Percentiles rank a stretch among this genome's conserved stretches.
phyloP scores from a whole-genome alignment of 2,888 invertebrate species.

The Zaprionus bogoriensis region DNA sequence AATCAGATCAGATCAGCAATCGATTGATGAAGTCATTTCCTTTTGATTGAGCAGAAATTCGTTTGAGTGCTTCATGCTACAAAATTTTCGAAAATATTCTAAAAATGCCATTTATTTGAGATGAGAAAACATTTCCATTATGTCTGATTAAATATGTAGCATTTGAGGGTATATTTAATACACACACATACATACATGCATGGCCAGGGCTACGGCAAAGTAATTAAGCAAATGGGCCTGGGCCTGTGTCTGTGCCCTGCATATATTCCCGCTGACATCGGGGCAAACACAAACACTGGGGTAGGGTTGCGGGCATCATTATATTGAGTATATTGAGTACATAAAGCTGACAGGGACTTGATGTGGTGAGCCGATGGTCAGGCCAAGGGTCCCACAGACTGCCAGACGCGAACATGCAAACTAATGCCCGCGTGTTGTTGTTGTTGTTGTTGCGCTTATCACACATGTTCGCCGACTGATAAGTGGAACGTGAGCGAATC shows the following conservation, averaged over 20 bases:
- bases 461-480: slow-evolving; percentile 36
- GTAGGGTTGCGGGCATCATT: slow-evolving; percentile 1
- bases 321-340: slow-evolving; percentile 7
- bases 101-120: too few species aligned
- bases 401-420: slow-evolving; percentile 4
- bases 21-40: too few species aligned
- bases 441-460: slow-evolving; percentile 45
- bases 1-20: slow-evolving; percentile 5
- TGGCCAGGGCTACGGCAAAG: slow-evolving; percentile 12
- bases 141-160: too few species aligned
- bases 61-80: neutral
- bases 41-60: neutral
- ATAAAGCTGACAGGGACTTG: slow-evolving; percentile 6
- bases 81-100: too few species aligned
- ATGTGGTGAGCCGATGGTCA: neutral
- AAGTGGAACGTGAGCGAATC: slow-evolving; percentile 36
- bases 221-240: slow-evolving; percentile 44
- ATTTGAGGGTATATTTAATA: neutral
- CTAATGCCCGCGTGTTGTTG: slow-evolving; percentile 27
- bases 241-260: neutral
- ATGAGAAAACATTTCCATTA: too few species aligned
- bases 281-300: slow-evolving; percentile 24
- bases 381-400: neutral
- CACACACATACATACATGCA: neutral
- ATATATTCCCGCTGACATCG: too few species aligned